Evolutionary conservation across 1,140 invertebrate genomes (phyloP), one percentile per base, ranked within the genome.

Genomic region (Megalopta genalis): DNA sequence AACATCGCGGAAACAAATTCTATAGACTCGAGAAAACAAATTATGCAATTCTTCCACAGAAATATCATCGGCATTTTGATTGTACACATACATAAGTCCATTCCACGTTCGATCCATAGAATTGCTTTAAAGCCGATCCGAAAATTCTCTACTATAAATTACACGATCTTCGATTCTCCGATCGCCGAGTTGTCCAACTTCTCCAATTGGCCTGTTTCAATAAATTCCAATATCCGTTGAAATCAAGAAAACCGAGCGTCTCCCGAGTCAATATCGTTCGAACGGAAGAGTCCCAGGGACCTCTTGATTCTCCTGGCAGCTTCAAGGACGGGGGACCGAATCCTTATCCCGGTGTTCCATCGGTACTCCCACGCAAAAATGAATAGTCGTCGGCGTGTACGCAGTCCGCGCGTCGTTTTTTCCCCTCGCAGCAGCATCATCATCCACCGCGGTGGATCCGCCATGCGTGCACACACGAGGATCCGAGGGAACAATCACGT

Each of bases 331-430:
- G 9, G 39, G 59, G 46, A 46, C 52, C 23, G 68, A 57, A 54
- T 71, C 82, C 52, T 71, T 72, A 81, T 77, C 83, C 76, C 64
- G 64, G 80, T 64, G 82, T 86, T 86, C 82, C 76, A 80, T 86
- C 83, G 77, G 64, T 32, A 54, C 27, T 67, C 60, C 57, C 54
- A 39, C 52, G 39, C 59, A 37, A 67, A 64, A 42, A 46, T 23
- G 46, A 64, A 77, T 37, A 64, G 70, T 21, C 42, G 60, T 32
- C 27, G 21, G 21, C 25, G 18, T 68, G 71, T 18, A 12, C 46
- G 14, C 42, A 57, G n/a, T 59, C 57, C 49, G 14, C 42, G 21
- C 49, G 27, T 74, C 72, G n/a, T 65, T 57, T 49, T 64, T 73
- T 71, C 54, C 39, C 25, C 62, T 25, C 57, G 42, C 23, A 46